These are phyloP conservation scores for Mus spicilegus DNA, from an alignment of 2,113 vertebrate genomes.

Conservation along the genomic window DNA sequence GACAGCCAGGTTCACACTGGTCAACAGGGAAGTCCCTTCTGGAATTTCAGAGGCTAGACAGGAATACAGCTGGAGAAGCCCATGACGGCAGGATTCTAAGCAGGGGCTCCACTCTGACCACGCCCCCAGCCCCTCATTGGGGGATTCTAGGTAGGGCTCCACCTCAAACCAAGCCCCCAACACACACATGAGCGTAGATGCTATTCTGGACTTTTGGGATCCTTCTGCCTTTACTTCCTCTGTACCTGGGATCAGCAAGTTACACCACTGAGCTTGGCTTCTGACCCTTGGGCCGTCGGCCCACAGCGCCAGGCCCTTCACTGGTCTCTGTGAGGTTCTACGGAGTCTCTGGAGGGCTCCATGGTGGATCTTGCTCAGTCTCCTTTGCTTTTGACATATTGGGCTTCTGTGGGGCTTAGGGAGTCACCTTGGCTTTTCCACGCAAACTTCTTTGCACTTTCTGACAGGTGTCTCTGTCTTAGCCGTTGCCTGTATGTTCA, in stretches of 20 bases:
- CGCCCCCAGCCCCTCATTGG: background rate
- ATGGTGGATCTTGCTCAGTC: background rate
- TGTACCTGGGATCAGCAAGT: background rate
- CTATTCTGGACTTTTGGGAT: background rate
- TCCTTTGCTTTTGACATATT: background rate
- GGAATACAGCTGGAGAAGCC: background rate
- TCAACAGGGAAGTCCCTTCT: background rate
- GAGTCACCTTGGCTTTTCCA: background rate
- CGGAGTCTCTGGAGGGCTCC: background rate
- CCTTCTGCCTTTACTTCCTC: background rate
- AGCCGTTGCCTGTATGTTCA: rapidly evolving
- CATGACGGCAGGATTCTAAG: background rate
- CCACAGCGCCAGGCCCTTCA: no score
- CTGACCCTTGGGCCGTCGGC: background rate
- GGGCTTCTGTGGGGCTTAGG: background rate
- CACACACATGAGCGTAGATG: no score
- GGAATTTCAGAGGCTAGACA: no score
- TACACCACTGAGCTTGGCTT: no score
- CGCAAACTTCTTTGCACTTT: background rate
- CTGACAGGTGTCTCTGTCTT: background rate
- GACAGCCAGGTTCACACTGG: background rate
- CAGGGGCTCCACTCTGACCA: background rate
- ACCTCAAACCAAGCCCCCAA: background rate
- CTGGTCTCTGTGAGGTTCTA: background rate
- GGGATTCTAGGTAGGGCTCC: background rate